A percentile compares a stretch with the other conserved stretches of the same genome.
phyloP scores from a whole-genome alignment of 30 jellyfish, hydroid and myxozoan species.

The Turritopsis dohrnii region DNA sequence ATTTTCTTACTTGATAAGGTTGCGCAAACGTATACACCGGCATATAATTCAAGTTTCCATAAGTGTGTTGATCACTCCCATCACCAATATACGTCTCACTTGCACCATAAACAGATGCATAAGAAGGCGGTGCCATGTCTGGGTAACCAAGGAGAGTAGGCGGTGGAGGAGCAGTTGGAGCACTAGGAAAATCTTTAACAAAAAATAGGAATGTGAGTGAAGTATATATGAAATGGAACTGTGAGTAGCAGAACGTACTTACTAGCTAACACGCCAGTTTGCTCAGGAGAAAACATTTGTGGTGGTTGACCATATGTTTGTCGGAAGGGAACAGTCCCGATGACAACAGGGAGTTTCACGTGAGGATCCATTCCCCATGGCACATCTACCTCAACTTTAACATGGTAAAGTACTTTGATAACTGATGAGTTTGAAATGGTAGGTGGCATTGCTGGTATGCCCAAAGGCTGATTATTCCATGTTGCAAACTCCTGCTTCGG shows the following conservation, averaged over 20 bases:
- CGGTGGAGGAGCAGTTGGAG: slow-evolving; percentile 18
- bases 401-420: slow-evolving; percentile 26
- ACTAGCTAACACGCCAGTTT: neutral
- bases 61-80: neutral
- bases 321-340: slow-evolving; percentile 40
- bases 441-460: slow-evolving; percentile 46
- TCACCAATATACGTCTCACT: neutral
- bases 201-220: neutral
- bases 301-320: slow-evolving; percentile 15
- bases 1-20: neutral
- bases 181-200: neutral
- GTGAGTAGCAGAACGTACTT: neutral
- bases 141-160: slow-evolving; percentile 20
- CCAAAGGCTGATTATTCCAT: slow-evolving; percentile 32
- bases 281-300: neutral
- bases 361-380: slow-evolving; percentile 45
- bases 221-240: neutral
- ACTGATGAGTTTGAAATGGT: slow-evolving; percentile 26
- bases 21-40: slow-evolving; percentile 20
- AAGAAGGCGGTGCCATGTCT: slow-evolving; percentile 31
- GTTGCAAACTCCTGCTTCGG: slow-evolving; percentile 28
- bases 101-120: slow-evolving; percentile 12
- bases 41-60: slow-evolving; percentile 9
- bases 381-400: slow-evolving; percentile 36
- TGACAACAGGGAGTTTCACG: slow-evolving; percentile 23